A percentile compares a stretch with the other conserved stretches of the same genome.
Evolutionary conservation across 2,113 vertebrate species (phyloP).

Genomic region (Myotis yumanensis): DNA sequence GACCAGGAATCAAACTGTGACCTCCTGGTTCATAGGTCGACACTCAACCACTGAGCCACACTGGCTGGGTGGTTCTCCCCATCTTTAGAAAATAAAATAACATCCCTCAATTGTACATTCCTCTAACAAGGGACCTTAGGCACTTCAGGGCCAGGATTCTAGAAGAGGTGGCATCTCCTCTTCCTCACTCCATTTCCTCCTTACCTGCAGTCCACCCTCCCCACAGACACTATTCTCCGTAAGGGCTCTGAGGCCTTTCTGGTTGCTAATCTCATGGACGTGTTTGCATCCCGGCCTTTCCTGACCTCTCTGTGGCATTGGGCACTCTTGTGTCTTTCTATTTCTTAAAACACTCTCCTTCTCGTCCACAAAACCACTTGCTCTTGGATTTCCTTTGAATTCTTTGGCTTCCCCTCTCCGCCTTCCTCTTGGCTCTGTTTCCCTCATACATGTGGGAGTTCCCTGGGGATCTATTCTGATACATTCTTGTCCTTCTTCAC

Average conservation of each 20-base stretch:
- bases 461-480: background rate
- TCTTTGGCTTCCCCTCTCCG: background rate
- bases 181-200: background rate
- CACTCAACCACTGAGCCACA: too few relatives aligned
- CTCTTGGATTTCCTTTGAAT: background rate
- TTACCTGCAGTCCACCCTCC: background rate
- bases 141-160: background rate
- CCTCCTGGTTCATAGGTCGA: too few relatives aligned
- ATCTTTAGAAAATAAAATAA: background rate
- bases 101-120: background rate
- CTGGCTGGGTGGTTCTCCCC: background rate
- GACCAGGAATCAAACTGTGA: too few relatives aligned
- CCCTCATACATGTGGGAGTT: background rate
- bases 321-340: background rate
- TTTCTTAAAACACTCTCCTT: background rate
- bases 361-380: background rate
- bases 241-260: background rate
- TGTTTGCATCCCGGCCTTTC: background rate
- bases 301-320: background rate
- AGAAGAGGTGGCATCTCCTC: background rate
- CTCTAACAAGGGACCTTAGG: background rate
- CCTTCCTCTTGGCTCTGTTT: slow-evolving; percentile 16
- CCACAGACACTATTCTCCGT: background rate
- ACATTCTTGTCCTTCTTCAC: background rate
- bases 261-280: background rate